Evolutionary conservation across 1,140 invertebrate genomes (phyloP), one percentile per base, ranked within the genome.

Genomic region (Eueides isabella): DNA sequence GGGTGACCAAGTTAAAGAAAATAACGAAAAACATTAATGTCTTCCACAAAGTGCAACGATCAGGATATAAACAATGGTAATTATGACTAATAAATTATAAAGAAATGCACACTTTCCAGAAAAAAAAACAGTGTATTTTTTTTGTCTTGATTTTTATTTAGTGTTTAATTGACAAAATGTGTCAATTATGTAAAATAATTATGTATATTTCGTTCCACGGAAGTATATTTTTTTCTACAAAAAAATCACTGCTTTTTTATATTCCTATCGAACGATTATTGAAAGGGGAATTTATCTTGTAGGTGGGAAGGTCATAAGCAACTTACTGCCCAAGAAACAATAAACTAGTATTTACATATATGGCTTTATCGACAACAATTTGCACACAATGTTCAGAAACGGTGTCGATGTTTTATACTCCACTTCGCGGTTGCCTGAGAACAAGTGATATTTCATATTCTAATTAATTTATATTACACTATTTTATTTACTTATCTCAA

Each of bases 351-450:
- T 80, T 80, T 77, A 75, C 75, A 80, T 80, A 86, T 88, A 87
- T 87, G 80, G 78, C 83, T 85, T 82, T 87, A 88, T 85, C 83
- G 83, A 76, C 76, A 83, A 70, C 82, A 73, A 89, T 90, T 91
- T 91, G 80, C 88, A 89, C 87, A 90, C 89, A 91, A 90, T 90
- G 88, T 87, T 91, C 84, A 86, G 85, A 89, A 88, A 80, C 82
- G 80, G 78, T 79, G 66, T 67, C 77, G 75, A 80, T 86, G 85
- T 89, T 88, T 89, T 87, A 84, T 81, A 87, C 84, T 86, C 81
- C 77, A 79, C 65, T 78, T 80, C 80, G 76, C 74, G 79, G 70
- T 30, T 33, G 68, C 28, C 80, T 84, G 81, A 74, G 79, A 86
- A 86, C 78, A 74, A 83, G 76, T 81, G 78, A 78, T 79, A 81